Conservation (phyloP, 2,797 vertebrate genomes). For the Xerus rutilus region DNA sequence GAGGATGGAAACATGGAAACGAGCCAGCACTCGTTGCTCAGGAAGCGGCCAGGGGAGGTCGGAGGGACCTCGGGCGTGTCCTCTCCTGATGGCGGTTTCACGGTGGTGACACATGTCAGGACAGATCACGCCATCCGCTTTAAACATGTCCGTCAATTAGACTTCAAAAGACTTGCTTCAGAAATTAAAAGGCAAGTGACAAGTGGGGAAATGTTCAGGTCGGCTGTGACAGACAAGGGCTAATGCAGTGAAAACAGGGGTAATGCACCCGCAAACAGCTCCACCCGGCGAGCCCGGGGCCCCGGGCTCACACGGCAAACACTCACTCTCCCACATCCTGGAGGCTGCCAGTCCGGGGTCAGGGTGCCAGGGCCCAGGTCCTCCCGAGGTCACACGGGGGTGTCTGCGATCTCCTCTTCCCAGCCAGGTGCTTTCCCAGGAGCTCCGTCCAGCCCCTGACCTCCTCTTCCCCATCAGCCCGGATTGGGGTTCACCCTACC, state of each 20-base stretch:
- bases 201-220: fast-evolving
- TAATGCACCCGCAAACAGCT: neutral
- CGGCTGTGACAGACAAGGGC: fast-evolving
- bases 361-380: neutral
- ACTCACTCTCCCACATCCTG: neutral
- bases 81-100: neutral
- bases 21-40: too few relatives aligned
- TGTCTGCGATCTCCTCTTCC: neutral
- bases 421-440: too few relatives aligned
- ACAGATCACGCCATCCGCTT: fast-evolving
- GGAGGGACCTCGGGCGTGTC: neutral
- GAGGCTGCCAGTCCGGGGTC: neutral
- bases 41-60: too few relatives aligned
- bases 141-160: neutral
- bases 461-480: fast-evolving
- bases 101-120: fast-evolving
- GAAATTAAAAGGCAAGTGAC: too few relatives aligned
- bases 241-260: fast-evolving
- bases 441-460: too few relatives aligned
- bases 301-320: neutral
- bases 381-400: neutral
- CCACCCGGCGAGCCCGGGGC: too few relatives aligned
- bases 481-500: fast-evolving
- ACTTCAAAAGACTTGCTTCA: neutral
- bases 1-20: too few relatives aligned